phyloP scores from a whole-genome alignment of 2,797 vertebrate genomes.

The Caiman crocodilus region DNA sequence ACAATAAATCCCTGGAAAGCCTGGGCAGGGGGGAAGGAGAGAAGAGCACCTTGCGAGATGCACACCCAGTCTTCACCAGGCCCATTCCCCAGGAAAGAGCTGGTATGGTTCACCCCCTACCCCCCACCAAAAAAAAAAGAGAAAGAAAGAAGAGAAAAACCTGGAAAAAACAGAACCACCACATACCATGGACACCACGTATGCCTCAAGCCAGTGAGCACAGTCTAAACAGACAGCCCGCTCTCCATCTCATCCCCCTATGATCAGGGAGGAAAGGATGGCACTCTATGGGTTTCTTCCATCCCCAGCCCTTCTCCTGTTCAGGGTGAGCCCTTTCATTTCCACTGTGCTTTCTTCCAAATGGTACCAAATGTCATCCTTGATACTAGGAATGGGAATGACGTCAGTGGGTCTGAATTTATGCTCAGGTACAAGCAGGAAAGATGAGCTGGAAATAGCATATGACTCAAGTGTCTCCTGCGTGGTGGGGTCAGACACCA shows the following conservation, averaged over 20 bases:
- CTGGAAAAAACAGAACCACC: constrained; percentile 61
- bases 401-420: no score
- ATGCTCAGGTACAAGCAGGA: background rate
- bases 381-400: no score
- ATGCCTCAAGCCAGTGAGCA: constrained; percentile 73
- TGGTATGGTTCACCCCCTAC: background rate
- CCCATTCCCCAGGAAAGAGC: constrained; percentile 13
- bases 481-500: background rate
- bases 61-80: background rate
- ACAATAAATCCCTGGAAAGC: rapidly evolving
- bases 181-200: constrained; percentile 63
- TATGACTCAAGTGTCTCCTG: background rate
- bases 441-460: background rate
- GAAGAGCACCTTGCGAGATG: background rate
- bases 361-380: background rate
- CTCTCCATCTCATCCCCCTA: constrained; percentile 30
- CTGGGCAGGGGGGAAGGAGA: background rate
- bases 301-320: background rate
- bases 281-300: background rate
- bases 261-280: background rate
- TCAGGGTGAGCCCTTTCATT: background rate
- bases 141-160: background rate
- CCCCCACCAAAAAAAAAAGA: background rate
- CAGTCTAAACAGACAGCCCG: constrained; percentile 72
- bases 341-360: rapidly evolving